phyloP scores from a whole-genome alignment of 2,113 vertebrate species.

The Petroica traversi region DNA sequence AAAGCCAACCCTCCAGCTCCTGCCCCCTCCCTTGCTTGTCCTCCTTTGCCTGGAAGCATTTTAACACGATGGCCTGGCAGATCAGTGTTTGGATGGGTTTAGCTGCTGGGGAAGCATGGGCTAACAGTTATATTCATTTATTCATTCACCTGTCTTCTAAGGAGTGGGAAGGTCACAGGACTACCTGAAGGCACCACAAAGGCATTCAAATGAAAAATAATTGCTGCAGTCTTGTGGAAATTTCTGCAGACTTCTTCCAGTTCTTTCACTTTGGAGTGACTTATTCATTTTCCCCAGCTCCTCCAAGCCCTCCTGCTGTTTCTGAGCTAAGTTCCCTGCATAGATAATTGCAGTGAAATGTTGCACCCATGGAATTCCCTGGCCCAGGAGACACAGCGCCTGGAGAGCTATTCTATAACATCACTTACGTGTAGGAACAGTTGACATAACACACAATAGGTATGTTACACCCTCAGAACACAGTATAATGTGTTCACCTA shows the following conservation, averaged over 20 bases:
- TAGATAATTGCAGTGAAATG: background rate
- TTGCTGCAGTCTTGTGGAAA: background rate
- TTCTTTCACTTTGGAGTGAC: background rate
- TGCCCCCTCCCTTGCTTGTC: background rate
- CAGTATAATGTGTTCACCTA: background rate
- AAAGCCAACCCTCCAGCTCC: background rate
- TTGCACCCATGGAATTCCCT: background rate
- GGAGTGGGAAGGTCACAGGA: background rate
- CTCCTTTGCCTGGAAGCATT: background rate
- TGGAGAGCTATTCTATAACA: background rate
- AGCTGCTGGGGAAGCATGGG: background rate
- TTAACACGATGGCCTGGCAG: background rate
- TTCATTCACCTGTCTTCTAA: background rate
- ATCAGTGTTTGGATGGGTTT: background rate
- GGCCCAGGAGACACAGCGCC: background rate
- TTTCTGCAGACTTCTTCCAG: background rate
- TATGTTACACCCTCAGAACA: background rate
- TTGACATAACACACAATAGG: background rate
- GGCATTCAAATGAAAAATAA: fast-evolving
- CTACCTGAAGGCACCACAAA: background rate
- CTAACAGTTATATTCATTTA: background rate
- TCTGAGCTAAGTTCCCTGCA: background rate
- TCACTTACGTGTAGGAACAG: background rate
- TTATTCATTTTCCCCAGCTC: background rate
- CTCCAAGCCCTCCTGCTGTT: background rate